A percentile compares a stretch with the other conserved stretches of the same genome.
Evolutionary conservation across 2,113 vertebrate genomes (phyloP).

Genomic region (Suncus etruscus): DNA sequence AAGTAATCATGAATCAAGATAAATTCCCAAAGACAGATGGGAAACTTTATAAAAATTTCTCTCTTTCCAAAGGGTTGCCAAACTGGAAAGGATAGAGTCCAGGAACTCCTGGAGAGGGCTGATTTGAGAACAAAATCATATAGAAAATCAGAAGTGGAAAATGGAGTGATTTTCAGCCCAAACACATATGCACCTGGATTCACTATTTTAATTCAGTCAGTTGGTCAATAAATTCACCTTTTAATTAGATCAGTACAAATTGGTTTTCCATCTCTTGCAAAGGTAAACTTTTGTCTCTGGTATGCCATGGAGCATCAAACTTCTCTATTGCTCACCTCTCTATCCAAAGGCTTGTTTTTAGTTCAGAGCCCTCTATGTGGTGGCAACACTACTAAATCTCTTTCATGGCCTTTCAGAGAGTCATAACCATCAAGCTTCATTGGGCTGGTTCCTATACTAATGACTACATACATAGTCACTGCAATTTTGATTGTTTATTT

Average conservation of each 20-base stretch:
- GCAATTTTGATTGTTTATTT: neutral
- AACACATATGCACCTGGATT: neutral
- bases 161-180: neutral
- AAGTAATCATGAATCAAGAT: neutral
- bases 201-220: slow-evolving; percentile 5
- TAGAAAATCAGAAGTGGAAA: no score
- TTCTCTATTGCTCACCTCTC: neutral
- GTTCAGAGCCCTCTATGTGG: neutral
- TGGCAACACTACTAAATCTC: neutral
- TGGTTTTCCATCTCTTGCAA: slow-evolving; percentile 14
- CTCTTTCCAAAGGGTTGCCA: neutral
- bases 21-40: neutral
- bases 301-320: accelerated
- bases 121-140: neutral
- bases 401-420: neutral
- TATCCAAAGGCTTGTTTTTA: neutral
- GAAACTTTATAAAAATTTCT: neutral
- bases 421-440: neutral
- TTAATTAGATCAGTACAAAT: slow-evolving; percentile 14
- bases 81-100: neutral
- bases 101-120: neutral
- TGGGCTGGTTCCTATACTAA: neutral
- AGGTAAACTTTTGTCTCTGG: neutral
- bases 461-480: neutral
- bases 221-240: slow-evolving; percentile 34